Evolutionary conservation across 2,888 invertebrate species (phyloP).

Genomic region (Palloptera scutellata): DNA sequence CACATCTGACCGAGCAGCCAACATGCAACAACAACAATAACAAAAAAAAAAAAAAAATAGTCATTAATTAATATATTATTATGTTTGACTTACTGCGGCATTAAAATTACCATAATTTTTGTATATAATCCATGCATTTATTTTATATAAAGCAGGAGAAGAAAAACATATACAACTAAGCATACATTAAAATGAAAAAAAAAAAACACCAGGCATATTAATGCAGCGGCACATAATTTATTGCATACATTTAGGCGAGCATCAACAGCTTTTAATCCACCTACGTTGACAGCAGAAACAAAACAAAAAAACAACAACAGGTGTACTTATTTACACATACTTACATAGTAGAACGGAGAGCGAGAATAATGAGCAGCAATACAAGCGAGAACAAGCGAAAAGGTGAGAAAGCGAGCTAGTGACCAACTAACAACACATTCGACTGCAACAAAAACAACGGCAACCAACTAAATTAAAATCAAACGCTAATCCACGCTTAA

Average conservation of each 20-base stretch:
- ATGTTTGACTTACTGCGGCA: not conserved
- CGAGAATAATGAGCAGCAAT: not conserved
- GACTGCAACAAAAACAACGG: not conserved
- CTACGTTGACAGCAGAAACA: not conserved
- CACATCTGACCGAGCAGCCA: not conserved
- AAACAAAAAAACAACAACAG: conserved; percentile 11
- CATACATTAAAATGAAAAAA: not conserved
- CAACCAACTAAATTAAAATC: conserved; percentile 56
- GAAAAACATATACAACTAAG: not conserved
- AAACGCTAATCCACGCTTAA: conserved; percentile 62
- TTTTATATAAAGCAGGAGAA: not conserved
- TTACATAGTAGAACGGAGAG: not conserved
- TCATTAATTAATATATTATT: conserved; percentile 12
- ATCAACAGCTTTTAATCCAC: conserved; percentile 15
- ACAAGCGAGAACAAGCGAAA: not conserved
- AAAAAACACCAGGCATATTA: conserved; percentile 22
- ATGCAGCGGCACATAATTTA: conserved; percentile 24
- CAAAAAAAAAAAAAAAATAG: not conserved
- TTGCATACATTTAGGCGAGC: conserved; percentile 27
- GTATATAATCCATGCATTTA: conserved; percentile 4
- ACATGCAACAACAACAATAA: not conserved
- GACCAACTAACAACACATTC: not conserved
- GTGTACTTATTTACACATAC: conserved; percentile 4
- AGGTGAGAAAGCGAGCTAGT: not conserved
- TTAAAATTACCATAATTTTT: conserved; percentile 20